Conservation (phyloP, 2,113 vertebrate species). For the Oryzias melastigma region DNA sequence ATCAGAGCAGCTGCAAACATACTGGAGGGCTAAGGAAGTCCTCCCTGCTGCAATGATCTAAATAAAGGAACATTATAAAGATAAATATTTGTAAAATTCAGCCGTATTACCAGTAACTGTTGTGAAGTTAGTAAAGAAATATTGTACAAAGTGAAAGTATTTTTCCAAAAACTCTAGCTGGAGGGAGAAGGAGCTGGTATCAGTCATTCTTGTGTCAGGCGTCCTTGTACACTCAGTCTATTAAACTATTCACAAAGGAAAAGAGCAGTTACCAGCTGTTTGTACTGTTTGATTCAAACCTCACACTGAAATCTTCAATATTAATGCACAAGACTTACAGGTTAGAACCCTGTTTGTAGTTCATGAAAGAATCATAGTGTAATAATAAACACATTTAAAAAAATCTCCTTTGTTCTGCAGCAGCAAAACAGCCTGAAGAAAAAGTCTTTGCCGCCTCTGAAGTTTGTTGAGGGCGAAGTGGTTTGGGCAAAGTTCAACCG, state of each 20-base stretch:
- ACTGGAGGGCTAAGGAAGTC: not conserved
- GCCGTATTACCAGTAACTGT: not conserved
- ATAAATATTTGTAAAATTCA: not conserved
- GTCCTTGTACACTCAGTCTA: not conserved
- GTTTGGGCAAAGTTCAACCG: conserved; percentile 97
- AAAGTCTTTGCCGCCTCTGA: conserved; percentile 81
- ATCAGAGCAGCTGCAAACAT: not conserved
- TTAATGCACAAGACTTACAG: no score
- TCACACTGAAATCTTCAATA: no score
- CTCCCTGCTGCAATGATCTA: not conserved
- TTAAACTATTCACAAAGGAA: not conserved
- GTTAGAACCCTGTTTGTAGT: not conserved
- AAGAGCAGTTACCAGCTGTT: not conserved
- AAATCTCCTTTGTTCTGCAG: conserved; percentile 22
- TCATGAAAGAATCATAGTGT: no score
- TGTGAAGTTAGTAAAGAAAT: not conserved
- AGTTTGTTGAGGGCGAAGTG: conserved; percentile 90
- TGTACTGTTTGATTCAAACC: no score
- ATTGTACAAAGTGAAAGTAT: not conserved
- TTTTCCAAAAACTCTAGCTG: not conserved
- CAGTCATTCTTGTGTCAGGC: not conserved
- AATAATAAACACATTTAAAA: not conserved
- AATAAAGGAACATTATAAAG: not conserved
- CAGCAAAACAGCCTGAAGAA: conserved; percentile 81
- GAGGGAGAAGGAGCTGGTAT: not conserved